Evolutionary conservation across 2,888 invertebrate genomes (phyloP).

Genomic region (Pelosia muscerda): DNA sequence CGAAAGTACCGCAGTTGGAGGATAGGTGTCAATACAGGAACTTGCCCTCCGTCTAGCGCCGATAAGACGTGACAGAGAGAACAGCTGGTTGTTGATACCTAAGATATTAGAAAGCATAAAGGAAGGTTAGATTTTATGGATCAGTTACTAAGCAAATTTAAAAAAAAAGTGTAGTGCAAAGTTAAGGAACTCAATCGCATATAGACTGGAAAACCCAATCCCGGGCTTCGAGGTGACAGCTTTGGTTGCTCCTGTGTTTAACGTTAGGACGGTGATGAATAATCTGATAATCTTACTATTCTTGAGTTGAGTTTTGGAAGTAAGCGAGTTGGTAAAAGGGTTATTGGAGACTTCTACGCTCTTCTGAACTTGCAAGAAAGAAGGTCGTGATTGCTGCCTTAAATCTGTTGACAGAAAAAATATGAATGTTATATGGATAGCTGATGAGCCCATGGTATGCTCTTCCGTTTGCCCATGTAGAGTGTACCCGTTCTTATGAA

Average conservation of each 20-base stretch:
- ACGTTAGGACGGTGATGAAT: too few species aligned
- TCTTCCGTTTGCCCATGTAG: too few species aligned
- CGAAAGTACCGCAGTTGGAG: slow-evolving; percentile 48
- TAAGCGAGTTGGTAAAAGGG: slow-evolving; percentile 18
- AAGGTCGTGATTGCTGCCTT: background rate
- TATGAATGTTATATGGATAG: background rate
- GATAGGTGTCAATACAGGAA: slow-evolving; percentile 22
- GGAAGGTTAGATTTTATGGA: too few species aligned
- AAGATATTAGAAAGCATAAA: background rate
- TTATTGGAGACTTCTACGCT: slow-evolving; percentile 22
- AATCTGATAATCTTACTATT: slow-evolving; percentile 8
- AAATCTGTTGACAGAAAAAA: background rate
- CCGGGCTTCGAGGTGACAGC: too few species aligned
- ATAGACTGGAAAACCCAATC: too few species aligned
- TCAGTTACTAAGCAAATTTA: too few species aligned
- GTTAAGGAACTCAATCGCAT: too few species aligned
- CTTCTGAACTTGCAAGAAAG: slow-evolving; percentile 19
- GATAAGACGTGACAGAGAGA: slow-evolving; percentile 41
- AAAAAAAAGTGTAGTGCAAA: too few species aligned
- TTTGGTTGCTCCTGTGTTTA: too few species aligned
- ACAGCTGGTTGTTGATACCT: slow-evolving; percentile 35
- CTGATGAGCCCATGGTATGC: too few species aligned
- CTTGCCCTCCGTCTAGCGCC: slow-evolving; percentile 38
- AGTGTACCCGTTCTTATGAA: too few species aligned
- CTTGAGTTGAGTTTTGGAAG: slow-evolving; percentile 7